Conservation (phyloP, 2,888 invertebrate genomes). For the Geotrupes spiniger region DNA sequence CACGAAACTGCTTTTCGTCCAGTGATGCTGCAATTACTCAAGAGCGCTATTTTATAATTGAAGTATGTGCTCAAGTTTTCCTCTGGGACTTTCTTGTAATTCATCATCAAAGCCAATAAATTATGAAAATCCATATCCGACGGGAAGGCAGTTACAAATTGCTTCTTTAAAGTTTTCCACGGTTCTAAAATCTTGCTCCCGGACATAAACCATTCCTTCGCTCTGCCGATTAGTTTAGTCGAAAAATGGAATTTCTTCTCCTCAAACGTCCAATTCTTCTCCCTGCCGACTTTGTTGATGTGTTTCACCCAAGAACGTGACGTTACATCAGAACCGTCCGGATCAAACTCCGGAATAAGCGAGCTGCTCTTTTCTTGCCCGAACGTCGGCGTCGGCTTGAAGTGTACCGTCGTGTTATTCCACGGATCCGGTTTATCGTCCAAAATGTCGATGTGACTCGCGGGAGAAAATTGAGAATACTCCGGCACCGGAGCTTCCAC, state of each 20-base stretch:
- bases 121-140: slow-evolving; percentile 26
- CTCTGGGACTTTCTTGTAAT: slow-evolving; percentile 24
- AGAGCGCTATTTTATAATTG: slow-evolving; percentile 31
- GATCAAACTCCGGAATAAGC: slow-evolving; percentile 32
- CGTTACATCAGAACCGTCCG: slow-evolving; percentile 26
- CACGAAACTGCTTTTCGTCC: slow-evolving; percentile 35
- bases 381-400: slow-evolving; percentile 13
- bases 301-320: slow-evolving; percentile 29
- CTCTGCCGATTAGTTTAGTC: slow-evolving; percentile 30
- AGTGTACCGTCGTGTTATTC: slow-evolving; percentile 5
- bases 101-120: slow-evolving; percentile 28
- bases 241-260: slow-evolving; percentile 32
- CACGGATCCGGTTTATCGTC: slow-evolving; percentile 20
- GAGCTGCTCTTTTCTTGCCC: slow-evolving; percentile 20
- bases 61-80: slow-evolving; percentile 33
- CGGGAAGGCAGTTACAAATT: slow-evolving; percentile 26
- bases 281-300: slow-evolving; percentile 26
- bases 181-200: slow-evolving; percentile 24
- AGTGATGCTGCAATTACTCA: slow-evolving; percentile 29
- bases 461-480: neutral
- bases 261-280: slow-evolving; percentile 28
- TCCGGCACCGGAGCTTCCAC: neutral
- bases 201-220: slow-evolving; percentile 33
- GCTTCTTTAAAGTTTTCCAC: slow-evolving; percentile 23
- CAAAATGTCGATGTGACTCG: neutral